Evolutionary conservation across 2,113 vertebrate genomes (phyloP), one percentile per base, ranked within the genome.

Genomic region (Mungos mungo): DNA sequence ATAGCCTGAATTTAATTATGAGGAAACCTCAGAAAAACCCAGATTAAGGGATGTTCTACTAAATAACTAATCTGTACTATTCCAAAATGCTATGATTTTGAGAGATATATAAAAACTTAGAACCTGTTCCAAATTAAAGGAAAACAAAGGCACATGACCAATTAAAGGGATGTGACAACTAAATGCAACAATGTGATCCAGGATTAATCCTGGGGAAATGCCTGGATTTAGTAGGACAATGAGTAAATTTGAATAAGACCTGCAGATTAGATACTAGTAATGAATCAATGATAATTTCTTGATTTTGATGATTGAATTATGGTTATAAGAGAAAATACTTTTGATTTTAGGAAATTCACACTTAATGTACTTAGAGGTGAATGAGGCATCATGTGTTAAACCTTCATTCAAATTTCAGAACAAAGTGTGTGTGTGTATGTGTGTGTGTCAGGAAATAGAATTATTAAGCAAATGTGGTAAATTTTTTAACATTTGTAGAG

Each of bases 1-100:
- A 81, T 29, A 21, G 84, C 94, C 96, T 96, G 96, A 88, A 85
- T 87, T 90, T 91, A 95, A 96, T 96, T 97, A 96, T 47, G 88
- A 94, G 90, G 79, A 96, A 97, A 96, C 31, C 71, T 93, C 94
- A 97, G 81, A 95, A 76, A 94, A 96, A 94, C 77, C 66, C 88
- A 93, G 95, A 86, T 95, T 90, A 96, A 97, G 65, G 72, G 68
- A 88, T 52, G 93, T 88, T 90, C 84, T 84, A 60, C 33, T 88
- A 79, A 93, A 97, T 57, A 82, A 83, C 65, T 57, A 47, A 82
- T 86, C n/a, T 71, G 54, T 92, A 38, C 52, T 68, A 66, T 92
- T 94, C 76, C 66, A 96, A 76, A 71, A 74, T 88, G 81, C 92
- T 77, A 93, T 93, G 84, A 88, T 96, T 72, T 80, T 31, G 50